Base-by-base conservation (phyloP, 2,797 vertebrate genomes). In the Microcaecilia unicolor region DNA sequence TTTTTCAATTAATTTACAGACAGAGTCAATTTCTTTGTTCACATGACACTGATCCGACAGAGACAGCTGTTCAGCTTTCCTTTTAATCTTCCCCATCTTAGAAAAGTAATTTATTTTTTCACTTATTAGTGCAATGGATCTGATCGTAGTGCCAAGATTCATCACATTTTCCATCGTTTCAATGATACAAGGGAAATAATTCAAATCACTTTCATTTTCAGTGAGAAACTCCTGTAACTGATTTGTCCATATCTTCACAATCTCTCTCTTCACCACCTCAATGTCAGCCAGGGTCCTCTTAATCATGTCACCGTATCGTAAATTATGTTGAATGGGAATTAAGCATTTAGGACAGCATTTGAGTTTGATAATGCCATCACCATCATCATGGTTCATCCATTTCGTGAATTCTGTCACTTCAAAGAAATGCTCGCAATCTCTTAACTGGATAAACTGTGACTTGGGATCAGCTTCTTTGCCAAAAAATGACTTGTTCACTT, bases 371-470 rank as follows among this genome's bases (percentile, higher is more conserved):
- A 24, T 17, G 29, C 25, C 26, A 8, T 37, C n/a, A 8, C n/a
- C 26, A 8, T 52, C 41, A 2, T 10, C 4, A 8, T 22, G 18
- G 9, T 13, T 28, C 48, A 64, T 64, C 52, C 41, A 57, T 23
- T 25, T 25, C 11, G 59, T 39, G 4, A 64, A 50, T 6, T 37
- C 36, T 6, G 22, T 40, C 29, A 50, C 49, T 15, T 60, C 52
- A 11, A 64, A 56, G 20, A 54, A 41, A 21, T 64, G 60, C 6
- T 11, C 5, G 23, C 60, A 64, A 21, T 61, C 46, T 16, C 31
- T 15, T 16, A 64, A 48, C 34, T 64, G 52, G 8, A 64, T 25
- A 15, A 64, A 64, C 13, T 24, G 37, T 27, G 51, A 48, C 7
- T 44, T n/a, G 4, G 44, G 34, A 5, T 60, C 27, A n/a, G 18